These are phyloP conservation scores for Barbus barbus DNA, from an alignment of 2,113 vertebrate species.

Conservation along the genomic window DNA sequence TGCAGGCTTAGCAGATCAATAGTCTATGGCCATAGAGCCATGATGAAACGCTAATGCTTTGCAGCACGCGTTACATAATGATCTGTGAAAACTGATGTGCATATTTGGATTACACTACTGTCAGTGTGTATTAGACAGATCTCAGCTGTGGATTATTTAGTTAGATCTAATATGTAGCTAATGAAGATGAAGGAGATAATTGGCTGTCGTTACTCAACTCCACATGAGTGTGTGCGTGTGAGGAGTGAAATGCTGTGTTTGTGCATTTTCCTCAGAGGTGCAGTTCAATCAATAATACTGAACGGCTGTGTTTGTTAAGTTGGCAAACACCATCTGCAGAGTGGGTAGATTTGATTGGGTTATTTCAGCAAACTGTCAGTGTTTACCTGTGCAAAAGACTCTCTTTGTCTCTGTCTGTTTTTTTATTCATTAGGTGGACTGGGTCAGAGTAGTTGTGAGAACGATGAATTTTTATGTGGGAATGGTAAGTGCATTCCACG, in stretches of 20 bases:
- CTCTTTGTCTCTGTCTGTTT: slow-evolving; percentile 19
- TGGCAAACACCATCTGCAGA: slow-evolving; percentile 26
- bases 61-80: slow-evolving; percentile 20
- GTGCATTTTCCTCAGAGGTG: slow-evolving; percentile 8
- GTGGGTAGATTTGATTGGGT: slow-evolving; percentile 22
- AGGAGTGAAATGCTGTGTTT: slow-evolving; percentile 9
- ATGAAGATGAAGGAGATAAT: slow-evolving; percentile 45
- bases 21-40: not conserved
- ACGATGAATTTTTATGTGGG: slow-evolving; percentile 88
- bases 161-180: slow-evolving; percentile 28
- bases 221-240: no score
- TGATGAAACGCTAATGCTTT: slow-evolving; percentile 18
- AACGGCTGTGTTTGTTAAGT: slow-evolving; percentile 32
- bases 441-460: slow-evolving; percentile 87
- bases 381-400: not conserved
- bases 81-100: no score
- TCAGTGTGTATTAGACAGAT: slow-evolving; percentile 12
- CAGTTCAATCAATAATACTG: slow-evolving; percentile 29
- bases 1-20: slow-evolving; percentile 17
- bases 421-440: slow-evolving; percentile 78
- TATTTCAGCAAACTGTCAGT: slow-evolving; percentile 6
- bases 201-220: slow-evolving; percentile 30
- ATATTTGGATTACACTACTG: not conserved
- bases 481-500: slow-evolving; percentile 92
- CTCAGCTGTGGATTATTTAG: slow-evolving; percentile 2